Evolutionary conservation across 2,113 vertebrate species (phyloP), one percentile per base, ranked within the genome.

Genomic region (Mungos mungo): DNA sequence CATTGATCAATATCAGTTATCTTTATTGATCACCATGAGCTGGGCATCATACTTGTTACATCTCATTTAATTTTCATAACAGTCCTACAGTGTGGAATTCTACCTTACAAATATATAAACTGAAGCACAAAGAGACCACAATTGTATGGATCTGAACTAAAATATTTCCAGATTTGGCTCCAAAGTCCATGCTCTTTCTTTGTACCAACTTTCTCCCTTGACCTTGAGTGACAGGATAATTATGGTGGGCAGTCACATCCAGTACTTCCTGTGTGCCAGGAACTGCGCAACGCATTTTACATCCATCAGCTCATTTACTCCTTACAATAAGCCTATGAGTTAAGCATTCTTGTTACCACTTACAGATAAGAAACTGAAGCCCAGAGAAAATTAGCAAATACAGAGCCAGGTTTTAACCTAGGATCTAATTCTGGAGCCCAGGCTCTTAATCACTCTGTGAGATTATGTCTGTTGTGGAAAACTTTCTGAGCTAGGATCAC

Each of bases 141-240:
- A 31, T n/a, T 69, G 6, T 29, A 29, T 88, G 63, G 14, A 52
- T 90, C 76, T 80, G 47, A 93, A 69, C 25, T 23, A 86, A 95
- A 83, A 18, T 45, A 52, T 69, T 76, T 95, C 74, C 68, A 77
- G 35, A 27, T 91, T 52, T 71, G 68, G 85, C 18, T 33, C 11
- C 15, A 33, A 95, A 93, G 29, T 50, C n/a, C 11, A 23, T 10
- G 29, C 16, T 86, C 74, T 72, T 94, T 90, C 38, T 21, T 71
- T 88, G 35, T 54, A 68, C 57, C 65, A 38, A 18, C 72, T 47
- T 97, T 94, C 65, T 50, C n/a, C 92, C 14, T 90, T 96, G 85
- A 84, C 5, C 60, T 76, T 69, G 5, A 45, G 14, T 33, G n/a
- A 68, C 21, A 60, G 47, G 29, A 74, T 86, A 45, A 74, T 23